phyloP scores from a whole-genome alignment of 2,113 vertebrate genomes.

The Tichodroma muraria region DNA sequence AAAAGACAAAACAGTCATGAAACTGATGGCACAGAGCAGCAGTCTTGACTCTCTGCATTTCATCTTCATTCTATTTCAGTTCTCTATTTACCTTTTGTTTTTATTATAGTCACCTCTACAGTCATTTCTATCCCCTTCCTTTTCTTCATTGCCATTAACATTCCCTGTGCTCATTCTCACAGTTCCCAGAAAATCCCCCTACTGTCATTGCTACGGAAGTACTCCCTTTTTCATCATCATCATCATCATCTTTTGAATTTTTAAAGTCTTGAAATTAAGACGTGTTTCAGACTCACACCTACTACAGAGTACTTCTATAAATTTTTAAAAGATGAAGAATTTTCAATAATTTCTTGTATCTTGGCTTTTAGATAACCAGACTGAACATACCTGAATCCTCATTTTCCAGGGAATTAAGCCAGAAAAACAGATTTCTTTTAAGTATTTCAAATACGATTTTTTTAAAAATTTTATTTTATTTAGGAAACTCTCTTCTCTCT shows the following conservation, averaged over 20 bases:
- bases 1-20: background rate
- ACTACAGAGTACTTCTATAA: background rate
- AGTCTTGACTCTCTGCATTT: background rate
- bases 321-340: background rate
- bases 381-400: background rate
- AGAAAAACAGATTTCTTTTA: background rate
- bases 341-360: background rate
- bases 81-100: background rate
- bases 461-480: background rate
- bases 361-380: background rate
- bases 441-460: background rate
- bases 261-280: background rate
- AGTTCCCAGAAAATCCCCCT: background rate
- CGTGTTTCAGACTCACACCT: background rate
- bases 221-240: rapidly evolving
- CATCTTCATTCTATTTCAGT: background rate
- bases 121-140: background rate
- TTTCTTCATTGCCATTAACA: background rate
- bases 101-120: background rate
- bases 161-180: background rate
- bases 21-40: background rate
- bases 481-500: background rate
- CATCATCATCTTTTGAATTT: background rate
- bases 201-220: background rate
- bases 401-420: background rate